phyloP scores from a whole-genome alignment of 2,888 invertebrate species.

The Furcula furcula region DNA sequence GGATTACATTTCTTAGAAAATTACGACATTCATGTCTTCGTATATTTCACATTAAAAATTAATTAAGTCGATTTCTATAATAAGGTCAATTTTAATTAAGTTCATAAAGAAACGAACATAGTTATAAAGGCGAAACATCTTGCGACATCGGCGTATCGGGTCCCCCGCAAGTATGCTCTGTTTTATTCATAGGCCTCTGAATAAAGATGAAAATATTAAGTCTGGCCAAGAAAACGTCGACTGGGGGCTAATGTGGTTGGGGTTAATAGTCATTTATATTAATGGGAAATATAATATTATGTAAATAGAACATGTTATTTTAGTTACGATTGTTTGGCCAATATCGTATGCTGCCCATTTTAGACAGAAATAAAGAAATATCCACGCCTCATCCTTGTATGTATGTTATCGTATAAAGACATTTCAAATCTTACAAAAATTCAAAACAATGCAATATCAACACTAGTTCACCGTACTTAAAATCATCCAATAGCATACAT shows the following conservation, averaged over 20 bases:
- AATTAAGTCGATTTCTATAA: no score
- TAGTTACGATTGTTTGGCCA: slow-evolving; percentile 7
- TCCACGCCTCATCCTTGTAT: no score
- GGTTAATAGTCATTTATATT: slow-evolving; percentile 76
- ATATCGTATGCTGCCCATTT: no score
- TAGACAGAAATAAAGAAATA: no score
- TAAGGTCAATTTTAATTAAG: slow-evolving; percentile 56
- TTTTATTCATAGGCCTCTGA: slow-evolving; percentile 77
- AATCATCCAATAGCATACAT: no score
- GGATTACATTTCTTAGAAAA: slow-evolving; percentile 9
- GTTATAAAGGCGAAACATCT: slow-evolving; percentile 52
- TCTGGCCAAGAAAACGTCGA: slow-evolving; percentile 57
- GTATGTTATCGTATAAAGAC: no score
- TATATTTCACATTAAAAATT: slow-evolving; percentile 5
- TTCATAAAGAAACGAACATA: slow-evolving; percentile 65
- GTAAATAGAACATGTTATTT: slow-evolving; percentile 30
- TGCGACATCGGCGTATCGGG: slow-evolving; percentile 51
- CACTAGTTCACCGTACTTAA: no score
- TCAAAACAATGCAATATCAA: no score
- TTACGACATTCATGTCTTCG: slow-evolving; percentile 9
- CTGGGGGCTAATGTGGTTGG: slow-evolving; percentile 61
- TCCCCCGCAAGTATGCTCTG: slow-evolving; percentile 53
- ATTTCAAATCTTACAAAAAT: no score
- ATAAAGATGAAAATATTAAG: slow-evolving; percentile 81
- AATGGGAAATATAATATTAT: slow-evolving; percentile 61